phyloP scores from a whole-genome alignment of 2,113 vertebrate species.

The Orycteropus afer region DNA sequence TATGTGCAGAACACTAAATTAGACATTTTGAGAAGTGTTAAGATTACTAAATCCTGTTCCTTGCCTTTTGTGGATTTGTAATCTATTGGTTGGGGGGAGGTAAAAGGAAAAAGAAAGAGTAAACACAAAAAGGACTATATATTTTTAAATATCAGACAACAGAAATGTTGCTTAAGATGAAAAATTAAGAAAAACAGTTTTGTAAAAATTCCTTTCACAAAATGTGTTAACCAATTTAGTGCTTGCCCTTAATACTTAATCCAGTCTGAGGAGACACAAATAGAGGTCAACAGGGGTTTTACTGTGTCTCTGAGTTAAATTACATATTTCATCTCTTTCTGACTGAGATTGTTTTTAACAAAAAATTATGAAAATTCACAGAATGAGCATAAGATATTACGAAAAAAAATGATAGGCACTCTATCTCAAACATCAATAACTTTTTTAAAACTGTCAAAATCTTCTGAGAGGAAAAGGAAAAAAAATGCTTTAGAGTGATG shows the following conservation, averaged over 20 bases:
- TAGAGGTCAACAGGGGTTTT: background rate
- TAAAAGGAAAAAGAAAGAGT: background rate
- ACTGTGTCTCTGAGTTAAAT: background rate
- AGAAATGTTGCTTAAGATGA: background rate
- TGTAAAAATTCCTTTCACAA: background rate
- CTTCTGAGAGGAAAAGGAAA: background rate
- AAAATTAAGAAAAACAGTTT: conserved; percentile 11
- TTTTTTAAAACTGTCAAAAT: background rate
- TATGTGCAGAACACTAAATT: background rate
- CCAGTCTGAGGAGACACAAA: background rate
- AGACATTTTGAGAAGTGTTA: background rate
- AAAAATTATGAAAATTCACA: conserved; percentile 25
- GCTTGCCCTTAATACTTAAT: background rate
- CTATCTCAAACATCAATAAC: background rate
- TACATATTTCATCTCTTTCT: background rate
- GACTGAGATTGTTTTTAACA: conserved; percentile 39
- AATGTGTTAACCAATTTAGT: background rate
- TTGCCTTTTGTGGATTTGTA: background rate
- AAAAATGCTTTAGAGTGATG: background rate
- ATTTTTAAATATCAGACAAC: background rate
- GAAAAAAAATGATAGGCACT: background rate
- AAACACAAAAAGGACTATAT: background rate
- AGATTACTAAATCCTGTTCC: background rate
- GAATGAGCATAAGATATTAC: background rate
- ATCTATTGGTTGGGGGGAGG: background rate